phyloP scores from a whole-genome alignment of 1,140 invertebrate genomes.

The Zaprionus kolodkinae region DNA sequence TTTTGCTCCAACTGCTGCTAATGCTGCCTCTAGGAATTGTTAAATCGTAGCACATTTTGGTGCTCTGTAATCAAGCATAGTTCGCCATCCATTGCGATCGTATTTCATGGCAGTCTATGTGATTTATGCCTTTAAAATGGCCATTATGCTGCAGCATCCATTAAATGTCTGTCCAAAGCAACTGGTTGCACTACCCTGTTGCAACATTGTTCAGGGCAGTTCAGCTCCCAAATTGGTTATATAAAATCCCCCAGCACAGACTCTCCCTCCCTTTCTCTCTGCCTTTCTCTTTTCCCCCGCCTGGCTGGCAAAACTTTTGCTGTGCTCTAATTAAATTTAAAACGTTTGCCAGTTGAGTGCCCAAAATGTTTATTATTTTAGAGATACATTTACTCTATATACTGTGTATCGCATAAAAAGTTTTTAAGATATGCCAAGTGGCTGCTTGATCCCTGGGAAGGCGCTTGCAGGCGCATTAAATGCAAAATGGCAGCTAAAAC shows the following conservation, averaged over 20 bases:
- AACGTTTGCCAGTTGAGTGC: slow-evolving; percentile 50
- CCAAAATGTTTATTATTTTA: slow-evolving; percentile 48
- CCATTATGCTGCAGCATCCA: slow-evolving; percentile 56
- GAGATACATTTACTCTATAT: slow-evolving; percentile 8
- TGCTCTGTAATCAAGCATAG: slow-evolving; percentile 67
- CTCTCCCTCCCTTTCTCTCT: slow-evolving; percentile 11
- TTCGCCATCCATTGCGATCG: slow-evolving; percentile 53
- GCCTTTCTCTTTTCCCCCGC: too few relatives aligned
- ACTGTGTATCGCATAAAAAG: background rate
- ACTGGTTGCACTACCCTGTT: slow-evolving; percentile 59
- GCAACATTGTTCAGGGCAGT: slow-evolving; percentile 21
- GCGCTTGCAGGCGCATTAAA: slow-evolving; percentile 58
- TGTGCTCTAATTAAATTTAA: slow-evolving; percentile 72
- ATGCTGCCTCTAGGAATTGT: slow-evolving; percentile 31
- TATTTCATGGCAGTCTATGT: slow-evolving; percentile 58
- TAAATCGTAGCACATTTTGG: slow-evolving; percentile 41
- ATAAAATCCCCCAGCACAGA: slow-evolving; percentile 12
- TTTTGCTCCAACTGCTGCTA: background rate
- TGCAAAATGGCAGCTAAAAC: slow-evolving; percentile 64
- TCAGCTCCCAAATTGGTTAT: slow-evolving; percentile 9
- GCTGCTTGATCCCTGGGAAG: slow-evolving; percentile 9
- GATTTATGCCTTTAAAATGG: slow-evolving; percentile 69
- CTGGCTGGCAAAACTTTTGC: slow-evolving; percentile 29
- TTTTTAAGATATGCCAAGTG: slow-evolving; percentile 5
- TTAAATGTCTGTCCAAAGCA: slow-evolving; percentile 46